These are phyloP conservation scores for Glareola pratincola DNA, from an alignment of 2,113 vertebrate genomes.

Conservation along the genomic window DNA sequence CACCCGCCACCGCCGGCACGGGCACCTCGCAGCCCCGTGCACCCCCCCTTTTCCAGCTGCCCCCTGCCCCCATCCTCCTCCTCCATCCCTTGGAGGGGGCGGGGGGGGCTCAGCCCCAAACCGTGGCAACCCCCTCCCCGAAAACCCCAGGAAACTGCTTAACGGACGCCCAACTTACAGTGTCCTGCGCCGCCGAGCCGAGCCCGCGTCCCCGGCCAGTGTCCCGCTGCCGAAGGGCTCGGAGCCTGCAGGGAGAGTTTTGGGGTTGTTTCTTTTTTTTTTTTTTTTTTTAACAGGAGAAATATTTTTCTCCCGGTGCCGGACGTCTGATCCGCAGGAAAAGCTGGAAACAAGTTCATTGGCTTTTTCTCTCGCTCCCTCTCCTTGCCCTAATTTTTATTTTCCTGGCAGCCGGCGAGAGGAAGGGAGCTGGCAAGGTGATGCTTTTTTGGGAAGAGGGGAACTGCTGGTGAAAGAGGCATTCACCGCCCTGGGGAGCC, in stretches of 20 bases:
- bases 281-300: background rate
- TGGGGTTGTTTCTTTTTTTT: too few relatives aligned
- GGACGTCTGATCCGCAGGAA: background rate
- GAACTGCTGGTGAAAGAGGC: slow-evolving; percentile 13
- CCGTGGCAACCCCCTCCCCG: too few relatives aligned
- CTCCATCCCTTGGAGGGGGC: background rate
- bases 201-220: background rate
- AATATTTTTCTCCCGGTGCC: slow-evolving; percentile 32
- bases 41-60: background rate
- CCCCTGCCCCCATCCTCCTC: background rate
- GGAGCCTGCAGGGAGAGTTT: background rate
- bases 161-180: slow-evolving; percentile 12
- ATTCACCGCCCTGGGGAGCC: background rate
- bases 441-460: slow-evolving; percentile 39
- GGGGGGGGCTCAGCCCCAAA: background rate
- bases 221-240: background rate
- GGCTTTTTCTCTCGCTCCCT: slow-evolving; percentile 24
- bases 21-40: background rate
- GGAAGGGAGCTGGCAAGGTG: slow-evolving; percentile 52
- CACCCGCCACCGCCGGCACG: background rate
- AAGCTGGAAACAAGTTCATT: slow-evolving; percentile 51
- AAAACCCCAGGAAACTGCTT: background rate
- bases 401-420: slow-evolving; percentile 52
- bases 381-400: slow-evolving; percentile 45
- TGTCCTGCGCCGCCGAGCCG: background rate